phyloP scores from a whole-genome alignment of 2,113 vertebrate species.

The Lepus timidus region DNA sequence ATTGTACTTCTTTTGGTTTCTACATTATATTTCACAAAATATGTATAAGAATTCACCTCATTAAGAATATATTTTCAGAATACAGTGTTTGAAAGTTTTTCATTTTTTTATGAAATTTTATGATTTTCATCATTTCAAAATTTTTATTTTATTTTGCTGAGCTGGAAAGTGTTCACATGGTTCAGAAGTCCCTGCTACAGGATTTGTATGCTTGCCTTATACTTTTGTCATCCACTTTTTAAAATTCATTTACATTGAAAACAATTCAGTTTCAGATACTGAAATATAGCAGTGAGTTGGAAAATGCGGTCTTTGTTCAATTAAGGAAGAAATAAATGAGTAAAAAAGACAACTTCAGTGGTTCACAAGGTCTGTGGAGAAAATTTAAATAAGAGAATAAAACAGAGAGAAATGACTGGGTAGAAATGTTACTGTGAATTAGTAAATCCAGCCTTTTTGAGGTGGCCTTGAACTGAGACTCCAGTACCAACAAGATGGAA shows the following conservation, averaged over 20 bases:
- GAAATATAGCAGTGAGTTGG: background rate
- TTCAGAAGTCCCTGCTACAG: background rate
- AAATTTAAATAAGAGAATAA: background rate
- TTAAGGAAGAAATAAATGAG: background rate
- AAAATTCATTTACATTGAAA: background rate
- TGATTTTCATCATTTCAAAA: background rate
- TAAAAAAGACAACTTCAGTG: background rate
- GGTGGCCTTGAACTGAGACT: background rate
- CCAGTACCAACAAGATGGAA: background rate
- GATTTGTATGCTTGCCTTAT: background rate
- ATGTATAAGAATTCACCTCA: background rate
- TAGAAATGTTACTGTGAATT: background rate
- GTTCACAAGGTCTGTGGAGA: background rate
- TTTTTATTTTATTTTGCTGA: constrained; percentile 27
- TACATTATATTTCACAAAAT: background rate
- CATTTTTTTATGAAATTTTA: background rate
- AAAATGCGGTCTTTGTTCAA: background rate
- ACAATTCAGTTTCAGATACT: background rate
- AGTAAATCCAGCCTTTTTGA: background rate
- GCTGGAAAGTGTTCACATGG: background rate
- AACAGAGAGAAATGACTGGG: background rate
- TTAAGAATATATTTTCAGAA: background rate
- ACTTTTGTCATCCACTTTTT: background rate
- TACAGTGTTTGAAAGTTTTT: background rate
- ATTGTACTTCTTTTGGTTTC: background rate